These are phyloP conservation scores for Pitangus sulphuratus DNA, from an alignment of 2,797 vertebrate genomes.

Conservation along the genomic window DNA sequence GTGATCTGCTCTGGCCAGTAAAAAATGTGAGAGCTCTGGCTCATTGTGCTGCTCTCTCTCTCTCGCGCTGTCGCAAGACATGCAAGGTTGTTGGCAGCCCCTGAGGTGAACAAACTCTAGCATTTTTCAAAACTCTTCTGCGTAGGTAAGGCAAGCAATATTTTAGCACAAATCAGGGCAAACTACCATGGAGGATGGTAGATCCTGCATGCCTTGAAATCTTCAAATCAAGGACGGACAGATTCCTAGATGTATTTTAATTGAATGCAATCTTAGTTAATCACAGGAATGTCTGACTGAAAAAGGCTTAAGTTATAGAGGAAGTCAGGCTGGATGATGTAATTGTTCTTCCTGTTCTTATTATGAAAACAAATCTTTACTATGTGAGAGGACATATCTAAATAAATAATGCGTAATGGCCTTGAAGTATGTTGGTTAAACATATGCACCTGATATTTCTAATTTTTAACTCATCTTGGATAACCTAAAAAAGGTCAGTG, in stretches of 20 bases:
- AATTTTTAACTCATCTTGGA: not conserved
- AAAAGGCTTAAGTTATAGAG: not conserved
- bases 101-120: not conserved
- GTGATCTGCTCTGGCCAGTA: not conserved
- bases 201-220: not conserved
- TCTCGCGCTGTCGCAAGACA: not conserved
- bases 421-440: not conserved
- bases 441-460: not conserved
- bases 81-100: not conserved
- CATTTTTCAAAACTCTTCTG: not conserved
- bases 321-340: constrained; percentile 29
- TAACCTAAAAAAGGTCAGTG: not conserved
- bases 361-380: constrained; percentile 38
- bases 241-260: not conserved
- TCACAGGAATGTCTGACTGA: not conserved
- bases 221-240: not conserved
- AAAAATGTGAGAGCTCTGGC: not conserved
- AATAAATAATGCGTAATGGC: not conserved
- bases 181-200: not conserved
- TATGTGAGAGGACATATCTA: not conserved
- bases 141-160: not conserved
- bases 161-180: not conserved
- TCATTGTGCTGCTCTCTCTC: not conserved
- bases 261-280: not conserved
- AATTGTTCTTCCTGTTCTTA: constrained; percentile 41